These are phyloP conservation scores for Oeneis ivallda DNA, from an alignment of 2,888 invertebrate species.

Conservation along the genomic window DNA sequence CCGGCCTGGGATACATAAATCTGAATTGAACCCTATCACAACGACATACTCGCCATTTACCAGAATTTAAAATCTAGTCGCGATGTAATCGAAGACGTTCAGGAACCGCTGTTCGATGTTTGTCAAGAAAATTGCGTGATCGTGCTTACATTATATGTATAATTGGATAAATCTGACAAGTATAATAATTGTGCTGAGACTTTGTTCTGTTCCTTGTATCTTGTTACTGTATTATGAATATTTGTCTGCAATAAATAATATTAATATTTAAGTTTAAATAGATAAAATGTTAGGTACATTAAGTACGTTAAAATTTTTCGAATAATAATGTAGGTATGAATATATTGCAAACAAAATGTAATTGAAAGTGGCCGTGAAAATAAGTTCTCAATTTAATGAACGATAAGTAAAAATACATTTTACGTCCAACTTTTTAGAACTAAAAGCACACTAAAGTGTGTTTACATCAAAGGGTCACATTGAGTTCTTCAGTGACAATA, in stretches of 20 bases:
- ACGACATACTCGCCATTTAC: slow-evolving; percentile 30
- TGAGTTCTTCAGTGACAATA: background rate
- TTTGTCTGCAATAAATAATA: background rate
- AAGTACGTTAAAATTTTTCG: too few species aligned
- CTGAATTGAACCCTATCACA: slow-evolving; percentile 38
- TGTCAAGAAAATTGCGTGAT: slow-evolving; percentile 59
- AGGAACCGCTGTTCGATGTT: slow-evolving; percentile 61
- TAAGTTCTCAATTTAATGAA: too few species aligned
- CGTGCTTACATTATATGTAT: too few species aligned
- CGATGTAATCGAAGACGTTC: slow-evolving; percentile 49
- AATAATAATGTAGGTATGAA: too few species aligned
- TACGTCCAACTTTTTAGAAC: too few species aligned
- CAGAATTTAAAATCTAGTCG: slow-evolving; percentile 40
- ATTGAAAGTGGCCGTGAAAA: too few species aligned
- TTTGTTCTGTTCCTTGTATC: slow-evolving; percentile 2
- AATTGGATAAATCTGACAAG: slow-evolving; percentile 29
- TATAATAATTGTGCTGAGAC: slow-evolving; percentile 28
- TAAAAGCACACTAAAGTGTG: too few species aligned
- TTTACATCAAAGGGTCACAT: too few species aligned
- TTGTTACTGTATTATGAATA: slow-evolving; percentile 7
- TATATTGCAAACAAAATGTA: too few species aligned
- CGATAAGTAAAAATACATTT: too few species aligned
- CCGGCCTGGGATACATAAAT: slow-evolving; percentile 21
- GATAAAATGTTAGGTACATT: too few species aligned
- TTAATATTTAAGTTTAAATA: background rate